Conservation (phyloP, 2,888 invertebrate species). For the Xylota sylvarum region DNA sequence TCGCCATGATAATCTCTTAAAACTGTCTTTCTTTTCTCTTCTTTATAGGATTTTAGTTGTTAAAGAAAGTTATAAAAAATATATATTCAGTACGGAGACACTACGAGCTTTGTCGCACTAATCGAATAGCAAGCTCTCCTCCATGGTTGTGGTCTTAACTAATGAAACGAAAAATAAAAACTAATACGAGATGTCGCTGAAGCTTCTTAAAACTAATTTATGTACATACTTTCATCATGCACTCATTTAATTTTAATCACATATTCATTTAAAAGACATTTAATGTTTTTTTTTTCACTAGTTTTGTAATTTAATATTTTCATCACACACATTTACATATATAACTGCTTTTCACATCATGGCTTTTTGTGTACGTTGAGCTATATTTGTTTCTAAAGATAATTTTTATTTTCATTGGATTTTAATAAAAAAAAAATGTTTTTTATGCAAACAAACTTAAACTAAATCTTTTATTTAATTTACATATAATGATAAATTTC, state of each 20-base stretch:
- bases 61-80: slow-evolving; percentile 78
- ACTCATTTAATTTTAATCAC: slow-evolving; percentile 42
- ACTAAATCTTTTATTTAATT: slow-evolving; percentile 71
- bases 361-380: slow-evolving; percentile 80
- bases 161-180: slow-evolving; percentile 50
- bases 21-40: slow-evolving; percentile 79
- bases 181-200: slow-evolving; percentile 69
- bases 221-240: slow-evolving; percentile 64
- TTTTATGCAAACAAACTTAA: slow-evolving; percentile 65
- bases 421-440: slow-evolving; percentile 66
- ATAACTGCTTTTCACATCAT: slow-evolving; percentile 79
- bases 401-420: slow-evolving; percentile 79
- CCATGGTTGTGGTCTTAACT: slow-evolving; percentile 75
- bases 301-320: slow-evolving; percentile 49
- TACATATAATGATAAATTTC: slow-evolving; percentile 26
- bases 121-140: slow-evolving; percentile 48
- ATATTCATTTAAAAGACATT: slow-evolving; percentile 54
- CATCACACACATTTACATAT: slow-evolving; percentile 32
- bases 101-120: slow-evolving; percentile 59
- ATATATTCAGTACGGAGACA: slow-evolving; percentile 42
- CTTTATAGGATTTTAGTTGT: slow-evolving; percentile 85
- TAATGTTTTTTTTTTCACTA: slow-evolving; percentile 56
- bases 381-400: slow-evolving; percentile 77
- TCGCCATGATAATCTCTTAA: slow-evolving; percentile 74
- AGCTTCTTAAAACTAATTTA: slow-evolving; percentile 63